phyloP scores from a whole-genome alignment of 2,113 vertebrate species.

The Ranitomeya variabilis region DNA sequence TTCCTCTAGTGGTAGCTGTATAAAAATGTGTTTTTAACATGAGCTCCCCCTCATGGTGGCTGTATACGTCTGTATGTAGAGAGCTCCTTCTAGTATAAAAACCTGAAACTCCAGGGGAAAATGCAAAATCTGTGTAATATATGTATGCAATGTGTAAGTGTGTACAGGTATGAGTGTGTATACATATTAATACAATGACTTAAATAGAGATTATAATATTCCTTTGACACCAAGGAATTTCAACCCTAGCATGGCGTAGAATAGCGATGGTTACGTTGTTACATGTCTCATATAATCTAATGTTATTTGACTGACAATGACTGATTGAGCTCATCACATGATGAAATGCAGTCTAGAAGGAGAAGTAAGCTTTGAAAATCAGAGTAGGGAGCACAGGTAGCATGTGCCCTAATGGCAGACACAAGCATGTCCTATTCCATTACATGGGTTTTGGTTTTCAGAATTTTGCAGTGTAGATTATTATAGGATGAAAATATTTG shows the following conservation, averaged over 20 bases:
- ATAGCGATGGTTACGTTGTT: constrained; percentile 17
- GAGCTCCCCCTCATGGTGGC: no score
- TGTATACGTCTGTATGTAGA: no score
- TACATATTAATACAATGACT: not conserved
- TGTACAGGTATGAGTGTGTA: not conserved
- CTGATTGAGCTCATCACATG: constrained; percentile 10
- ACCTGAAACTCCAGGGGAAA: no score
- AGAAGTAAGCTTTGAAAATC: constrained; percentile 24
- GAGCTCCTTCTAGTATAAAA: no score
- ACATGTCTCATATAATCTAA: constrained; percentile 21
- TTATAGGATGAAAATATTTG: not conserved
- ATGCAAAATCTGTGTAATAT: not conserved
- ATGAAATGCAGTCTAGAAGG: constrained; percentile 32
- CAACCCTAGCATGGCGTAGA: not conserved
- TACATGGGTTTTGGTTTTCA: constrained; percentile 28
- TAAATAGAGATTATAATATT: not conserved
- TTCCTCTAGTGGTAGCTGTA: no score
- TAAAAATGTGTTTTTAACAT: no score
- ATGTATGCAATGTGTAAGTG: not conserved
- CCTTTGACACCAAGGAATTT: not conserved
- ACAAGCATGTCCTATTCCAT: constrained; percentile 14
- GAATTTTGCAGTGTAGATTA: constrained; percentile 2
- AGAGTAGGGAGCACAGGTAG: not conserved
- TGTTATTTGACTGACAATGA: constrained; percentile 40
- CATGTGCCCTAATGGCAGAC: not conserved